Base-by-base conservation (phyloP, 2,113 vertebrate species). In the Cyrtonyx montezumae region DNA sequence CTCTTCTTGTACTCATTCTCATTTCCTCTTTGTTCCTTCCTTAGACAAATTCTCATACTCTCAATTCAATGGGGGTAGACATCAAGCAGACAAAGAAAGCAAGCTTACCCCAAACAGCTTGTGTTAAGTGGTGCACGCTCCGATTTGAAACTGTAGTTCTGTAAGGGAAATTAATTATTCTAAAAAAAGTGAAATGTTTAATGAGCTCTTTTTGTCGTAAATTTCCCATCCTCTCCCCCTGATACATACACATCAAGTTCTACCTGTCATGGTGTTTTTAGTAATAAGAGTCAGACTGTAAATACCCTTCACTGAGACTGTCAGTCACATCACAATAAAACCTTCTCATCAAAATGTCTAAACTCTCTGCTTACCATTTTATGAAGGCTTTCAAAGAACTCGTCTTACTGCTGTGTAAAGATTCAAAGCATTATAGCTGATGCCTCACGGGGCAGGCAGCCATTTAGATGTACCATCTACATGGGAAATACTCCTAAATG, bases 241-340 rank as follows among this genome's bases (percentile, higher is more conserved):
- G 96, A 92, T 62, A 79, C 79, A 94, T 73, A 94, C 91, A 34
- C 77, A 46, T 97, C 95, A 96, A 96, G 90, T 96, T 92, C 84
- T 96, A 87, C 92, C 95, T 96, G 97, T 97, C 96, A 96, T 1
- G 59, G 75, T 95, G 97, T 96, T 97, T 94, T 96, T 92, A 96
- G 94, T 63, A 86, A 75, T 71, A 84, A 48, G 86, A 97, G 81
- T 66, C 88, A 96, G 93, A 66, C 85, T 91, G 93, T 94, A 96
- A 97, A 96, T 96, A 96, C 91, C 56, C 82, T 96, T 96, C 95
- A 78, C 7, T 7, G 87, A 94, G 86, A 34, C 81, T 97, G 97
- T 96, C 97, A 97, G 87, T 96, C 97, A 96, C 43, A 3, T 91
- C 95, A 97, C 93, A 97, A 96, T 96, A 96, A 94, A 96, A 84